Percentiles rank a stretch among this genome's conserved stretches.
Evolutionary conservation across 2,888 invertebrate genomes (phyloP).

Genomic region (Danaus chrysippus): DNA sequence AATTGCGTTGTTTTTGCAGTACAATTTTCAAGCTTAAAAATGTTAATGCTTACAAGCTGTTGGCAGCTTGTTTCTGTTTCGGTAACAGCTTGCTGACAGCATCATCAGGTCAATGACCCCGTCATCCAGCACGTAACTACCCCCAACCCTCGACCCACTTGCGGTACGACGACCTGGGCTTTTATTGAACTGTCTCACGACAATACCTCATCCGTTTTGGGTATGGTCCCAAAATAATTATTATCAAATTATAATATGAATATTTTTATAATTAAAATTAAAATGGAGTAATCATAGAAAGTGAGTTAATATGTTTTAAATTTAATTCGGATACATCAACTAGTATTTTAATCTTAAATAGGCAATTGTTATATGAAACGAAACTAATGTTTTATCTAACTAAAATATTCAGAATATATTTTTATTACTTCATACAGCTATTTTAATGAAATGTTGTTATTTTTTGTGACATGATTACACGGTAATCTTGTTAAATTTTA

Average conservation of each 20-base stretch:
- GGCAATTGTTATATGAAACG: too few species aligned
- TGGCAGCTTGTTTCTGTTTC: slow-evolving; percentile 9
- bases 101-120: slow-evolving; percentile 34
- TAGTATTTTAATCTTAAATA: too few species aligned
- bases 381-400: too few species aligned
- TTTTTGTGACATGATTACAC: too few species aligned
- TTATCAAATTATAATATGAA: background rate
- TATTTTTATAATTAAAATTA: background rate
- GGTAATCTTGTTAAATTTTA: too few species aligned
- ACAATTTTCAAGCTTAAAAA: too few species aligned
- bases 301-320: too few species aligned
- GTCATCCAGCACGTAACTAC: slow-evolving; percentile 30
- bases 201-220: slow-evolving; percentile 33
- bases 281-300: background rate
- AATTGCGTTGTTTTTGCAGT: too few species aligned
- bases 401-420: too few species aligned
- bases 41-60: slow-evolving; percentile 15
- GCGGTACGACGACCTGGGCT: slow-evolving; percentile 50
- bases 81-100: slow-evolving; percentile 12
- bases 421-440: too few species aligned
- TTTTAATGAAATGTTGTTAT: too few species aligned
- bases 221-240: slow-evolving; percentile 9
- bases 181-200: slow-evolving; percentile 45
- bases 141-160: slow-evolving; percentile 50
- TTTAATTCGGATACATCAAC: too few species aligned